Base-by-base conservation (phyloP, 2,888 invertebrate genomes). In the Podabrus alpinus region DNA sequence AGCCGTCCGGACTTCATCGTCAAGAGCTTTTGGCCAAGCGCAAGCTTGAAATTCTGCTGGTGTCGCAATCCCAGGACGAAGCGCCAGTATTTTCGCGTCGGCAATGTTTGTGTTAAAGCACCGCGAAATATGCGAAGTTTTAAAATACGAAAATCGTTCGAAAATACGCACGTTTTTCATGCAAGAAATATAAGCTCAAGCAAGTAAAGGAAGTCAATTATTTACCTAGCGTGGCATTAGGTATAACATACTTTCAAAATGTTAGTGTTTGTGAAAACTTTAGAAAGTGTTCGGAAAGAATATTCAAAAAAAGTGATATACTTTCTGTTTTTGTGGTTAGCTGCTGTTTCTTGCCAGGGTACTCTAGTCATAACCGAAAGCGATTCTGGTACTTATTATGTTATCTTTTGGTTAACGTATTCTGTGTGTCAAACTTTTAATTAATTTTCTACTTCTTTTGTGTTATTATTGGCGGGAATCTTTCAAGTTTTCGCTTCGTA, bases 61-160 rank as follows among this genome's bases (percentile, higher is more conserved):
- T 73, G 76, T 76, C 76, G 76, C 76, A 73, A 76, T 76, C 76
- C 76, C 76, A 76, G 76, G 76, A 73, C 68, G 70, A 61, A 73
- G 73, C 76, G 73, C 73, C 75, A 76, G 76, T 76, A 60, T 76
- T 73, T 73, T 76, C 76, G 75, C 70, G 75, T 75, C 67, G 72
- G 75, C 72, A 69, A 70, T 75, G 72, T 75, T 75, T 72, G 59
- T 16, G 72, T 72, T 64, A 75, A 72, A 75, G 61, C 72, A 66
- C 29, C 17, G 21, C 24, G 59, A 70, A 71, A 71, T 25, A 66
- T 60, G 71, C 73, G 76, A 64, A 67, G 64, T 68, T 68, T 68
- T 70, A 29, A 61, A 15, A 70, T n/a, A 19, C 74, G 74, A 68
- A 61, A 67, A 19, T 66, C 71, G 67, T 15, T 69, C 24, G 62